Conservation (phyloP, 2,113 vertebrate species). For the Ursus arctos region DNA sequence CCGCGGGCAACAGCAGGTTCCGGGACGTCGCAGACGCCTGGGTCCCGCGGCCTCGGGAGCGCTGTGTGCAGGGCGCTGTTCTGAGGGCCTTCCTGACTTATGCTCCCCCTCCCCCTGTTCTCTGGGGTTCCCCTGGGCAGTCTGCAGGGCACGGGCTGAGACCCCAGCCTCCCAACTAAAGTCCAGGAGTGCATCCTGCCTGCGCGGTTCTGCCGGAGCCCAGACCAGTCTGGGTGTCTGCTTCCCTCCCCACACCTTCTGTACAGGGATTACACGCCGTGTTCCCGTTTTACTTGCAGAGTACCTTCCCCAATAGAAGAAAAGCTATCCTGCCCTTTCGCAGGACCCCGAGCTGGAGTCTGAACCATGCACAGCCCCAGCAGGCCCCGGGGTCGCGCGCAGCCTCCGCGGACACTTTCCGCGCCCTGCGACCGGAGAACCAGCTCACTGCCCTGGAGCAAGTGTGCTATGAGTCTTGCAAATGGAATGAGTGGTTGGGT, state of each 20-base stretch:
- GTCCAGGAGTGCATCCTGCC: not conserved
- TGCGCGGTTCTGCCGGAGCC: not conserved
- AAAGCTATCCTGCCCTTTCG: not conserved
- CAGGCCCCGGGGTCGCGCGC: not conserved
- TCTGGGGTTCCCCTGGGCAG: not conserved
- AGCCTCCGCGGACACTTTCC: not conserved
- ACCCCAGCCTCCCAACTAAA: not conserved
- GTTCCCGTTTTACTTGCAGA: not conserved
- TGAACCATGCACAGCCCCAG: rapidly evolving
- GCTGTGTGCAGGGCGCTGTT: not conserved
- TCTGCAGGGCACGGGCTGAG: rapidly evolving
- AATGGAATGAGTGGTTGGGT: slow-evolving; percentile 70
- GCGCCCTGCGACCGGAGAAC: not conserved
- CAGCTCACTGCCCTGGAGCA: not conserved
- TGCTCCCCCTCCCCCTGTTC: not conserved
- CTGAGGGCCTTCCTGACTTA: not conserved
- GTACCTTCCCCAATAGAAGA: too few species aligned
- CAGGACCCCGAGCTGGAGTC: rapidly evolving
- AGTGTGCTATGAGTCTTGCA: slow-evolving; percentile 55
- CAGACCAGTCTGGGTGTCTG: not conserved
- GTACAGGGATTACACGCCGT: not conserved
- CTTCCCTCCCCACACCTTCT: not conserved
- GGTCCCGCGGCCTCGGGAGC: not conserved
- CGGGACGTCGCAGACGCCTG: not conserved
- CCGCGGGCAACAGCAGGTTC: too few species aligned